Evolutionary conservation across 64 coral and sea anemone genomes (phyloP).

Genomic region (Orbicella faveolata): DNA sequence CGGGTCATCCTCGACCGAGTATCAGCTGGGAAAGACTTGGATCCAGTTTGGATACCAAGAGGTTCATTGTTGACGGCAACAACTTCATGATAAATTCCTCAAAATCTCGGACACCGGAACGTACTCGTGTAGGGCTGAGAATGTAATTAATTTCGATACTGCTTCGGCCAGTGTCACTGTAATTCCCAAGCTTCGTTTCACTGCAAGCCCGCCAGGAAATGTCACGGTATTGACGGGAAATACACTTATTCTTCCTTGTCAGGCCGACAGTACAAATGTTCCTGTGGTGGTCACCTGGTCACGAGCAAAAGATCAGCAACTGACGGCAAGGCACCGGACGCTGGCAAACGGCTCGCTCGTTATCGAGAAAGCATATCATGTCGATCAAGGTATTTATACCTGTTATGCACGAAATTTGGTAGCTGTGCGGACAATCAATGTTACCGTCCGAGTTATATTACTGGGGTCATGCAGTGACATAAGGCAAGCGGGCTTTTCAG

Average conservation of each 20-base stretch:
- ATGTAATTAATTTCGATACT: background rate
- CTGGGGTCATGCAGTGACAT: conserved; percentile 6
- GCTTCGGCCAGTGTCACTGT: background rate
- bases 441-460: background rate
- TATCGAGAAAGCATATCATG: background rate
- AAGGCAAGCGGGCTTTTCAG: background rate
- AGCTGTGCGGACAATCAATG: background rate
- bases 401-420: conserved; percentile 26
- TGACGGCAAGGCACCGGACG: background rate
- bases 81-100: background rate
- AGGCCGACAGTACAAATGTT: conserved; percentile 19
- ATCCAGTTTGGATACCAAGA: background rate
- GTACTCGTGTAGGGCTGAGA: conserved; percentile 25
- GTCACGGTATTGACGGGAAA: background rate
- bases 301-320: background rate
- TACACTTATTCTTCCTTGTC: background rate
- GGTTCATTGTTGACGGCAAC: background rate
- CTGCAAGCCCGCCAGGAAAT: background rate
- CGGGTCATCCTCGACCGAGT: conserved; percentile 3
- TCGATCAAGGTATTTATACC: conserved; percentile 3
- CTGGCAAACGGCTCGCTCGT: conserved; percentile 9
- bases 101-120: conserved; percentile 7
- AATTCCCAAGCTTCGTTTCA: background rate
- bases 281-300: background rate
- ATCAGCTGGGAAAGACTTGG: conserved; percentile 28